phyloP scores from a whole-genome alignment of 1,140 invertebrate genomes.

The Diorhabda elongata region DNA sequence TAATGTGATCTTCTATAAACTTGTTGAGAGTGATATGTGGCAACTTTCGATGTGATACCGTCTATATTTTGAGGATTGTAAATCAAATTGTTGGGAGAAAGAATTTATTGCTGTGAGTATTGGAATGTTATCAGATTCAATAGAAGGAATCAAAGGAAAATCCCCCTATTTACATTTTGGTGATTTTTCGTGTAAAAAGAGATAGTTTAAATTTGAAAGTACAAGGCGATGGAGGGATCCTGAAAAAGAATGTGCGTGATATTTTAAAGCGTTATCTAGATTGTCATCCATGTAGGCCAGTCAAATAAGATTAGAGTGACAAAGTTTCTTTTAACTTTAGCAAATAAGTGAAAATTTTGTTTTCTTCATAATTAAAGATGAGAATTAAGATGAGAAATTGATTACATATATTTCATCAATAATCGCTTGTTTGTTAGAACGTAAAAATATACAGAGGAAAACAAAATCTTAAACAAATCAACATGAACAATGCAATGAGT shows the following conservation, averaged over 20 bases:
- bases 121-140: constrained; percentile 35
- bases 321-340: too few species aligned
- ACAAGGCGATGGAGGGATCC: constrained; percentile 29
- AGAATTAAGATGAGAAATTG: too few species aligned
- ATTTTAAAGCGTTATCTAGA: constrained; percentile 36
- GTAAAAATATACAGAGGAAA: too few species aligned
- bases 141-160: constrained; percentile 34
- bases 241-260: constrained; percentile 33
- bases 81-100: constrained; percentile 17
- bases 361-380: too few species aligned
- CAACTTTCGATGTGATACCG: constrained; percentile 21
- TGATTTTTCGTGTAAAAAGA: constrained; percentile 36
- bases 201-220: constrained; percentile 38
- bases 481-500: too few species aligned
- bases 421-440: too few species aligned
- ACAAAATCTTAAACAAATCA: too few species aligned
- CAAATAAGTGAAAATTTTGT: too few species aligned
- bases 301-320: background rate
- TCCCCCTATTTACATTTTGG: constrained; percentile 34
- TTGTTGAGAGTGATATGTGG: constrained; percentile 1
- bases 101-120: constrained; percentile 30
- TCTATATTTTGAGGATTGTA: constrained; percentile 15
- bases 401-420: too few species aligned
- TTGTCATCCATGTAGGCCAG: constrained; percentile 26
- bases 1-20: too few species aligned